Evolutionary conservation across 2,888 invertebrate genomes (phyloP), one percentile per base, ranked within the genome.

Genomic region (Calliphora vomitoria): DNA sequence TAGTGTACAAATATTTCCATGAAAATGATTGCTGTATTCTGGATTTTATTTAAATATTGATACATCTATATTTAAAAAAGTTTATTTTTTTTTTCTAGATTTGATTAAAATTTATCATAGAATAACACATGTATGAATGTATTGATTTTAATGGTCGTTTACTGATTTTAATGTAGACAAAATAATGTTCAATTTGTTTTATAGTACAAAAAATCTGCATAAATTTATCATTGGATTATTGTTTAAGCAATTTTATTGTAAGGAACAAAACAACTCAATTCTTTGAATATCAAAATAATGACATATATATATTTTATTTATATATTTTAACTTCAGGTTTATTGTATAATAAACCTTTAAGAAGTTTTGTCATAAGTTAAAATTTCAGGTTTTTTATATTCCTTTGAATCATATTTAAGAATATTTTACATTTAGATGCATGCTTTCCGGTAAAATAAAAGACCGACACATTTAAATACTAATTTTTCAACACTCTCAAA

Each of bases 401-500:
- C 5, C 35, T 35, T 35, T 35, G 3, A 35, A 35, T 0, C 35
- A 44, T 38, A 38, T 66, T 15, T 4, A 55, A 38, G 35, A n/a
- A 53, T 13, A 62, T 8, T 64, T 18, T 44, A 38, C 53, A 58
- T 58, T 55, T 47, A 72, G 13, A 4, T 6, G 31, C 35, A 58
- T n/a, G 68, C 47, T 62, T 69, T 62, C 44, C 69, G 55, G 18
- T 55, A 64, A 44, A 35, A 83, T 64, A 60, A 71, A 72, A 62
- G 55, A 58, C 35, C 58, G 50, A 44, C 74, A 69, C 55, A 80
- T 75, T 80, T 74, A 80, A 79, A 75, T 75, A 75, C 44, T 20
- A 75, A 85, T 55, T 75, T 80, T 69, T 80, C 80, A 85, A 75
- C 80, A 80, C 62, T 74, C 44, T 44, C 53, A 44, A 85, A 85